A percentile compares a stretch with the other conserved stretches of the same genome.
phyloP scores from a whole-genome alignment of 2,888 invertebrate genomes.

The Drosophila formosana region DNA sequence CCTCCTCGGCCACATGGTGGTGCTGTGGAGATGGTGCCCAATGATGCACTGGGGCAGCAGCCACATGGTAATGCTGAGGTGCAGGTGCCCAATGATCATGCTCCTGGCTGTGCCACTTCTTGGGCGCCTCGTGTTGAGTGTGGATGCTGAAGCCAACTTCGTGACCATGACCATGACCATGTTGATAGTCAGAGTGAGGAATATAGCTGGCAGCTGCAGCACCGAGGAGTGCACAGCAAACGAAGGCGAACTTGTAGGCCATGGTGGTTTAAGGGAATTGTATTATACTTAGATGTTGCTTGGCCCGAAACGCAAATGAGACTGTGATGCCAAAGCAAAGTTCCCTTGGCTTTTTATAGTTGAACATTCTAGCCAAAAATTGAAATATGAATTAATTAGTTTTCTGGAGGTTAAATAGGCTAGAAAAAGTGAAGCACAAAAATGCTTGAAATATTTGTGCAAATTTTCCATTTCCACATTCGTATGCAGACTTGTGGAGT shows the following conservation, averaged over 20 bases:
- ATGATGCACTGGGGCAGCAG: constrained; percentile 48
- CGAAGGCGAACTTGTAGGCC: constrained; percentile 46
- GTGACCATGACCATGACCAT: constrained; percentile 49
- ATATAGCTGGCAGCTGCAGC: constrained; percentile 61
- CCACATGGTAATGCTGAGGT: constrained; percentile 69
- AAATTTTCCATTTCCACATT: constrained; percentile 72
- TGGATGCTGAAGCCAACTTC: constrained; percentile 71
- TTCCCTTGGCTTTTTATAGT: constrained; percentile 52
- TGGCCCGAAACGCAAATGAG: constrained; percentile 42
- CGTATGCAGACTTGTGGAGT: constrained; percentile 39
- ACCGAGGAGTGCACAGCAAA: constrained; percentile 59
- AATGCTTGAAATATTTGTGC: constrained; percentile 68
- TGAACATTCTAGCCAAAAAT: constrained; percentile 35
- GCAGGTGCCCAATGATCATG: constrained; percentile 46
- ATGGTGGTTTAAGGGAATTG: constrained; percentile 25
- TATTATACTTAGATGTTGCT: constrained; percentile 35
- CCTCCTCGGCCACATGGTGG: constrained; percentile 79
- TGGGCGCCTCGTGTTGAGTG: constrained; percentile 65
- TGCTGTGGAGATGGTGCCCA: constrained; percentile 55
- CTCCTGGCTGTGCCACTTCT: constrained; percentile 64
- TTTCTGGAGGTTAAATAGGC: constrained; percentile 71
- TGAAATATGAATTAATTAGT: constrained; percentile 49
- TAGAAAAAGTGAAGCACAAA: constrained; percentile 57
- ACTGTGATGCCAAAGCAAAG: constrained; percentile 54
- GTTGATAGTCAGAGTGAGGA: constrained; percentile 54